A percentile compares a stretch with the other conserved stretches of the same genome.
Evolutionary conservation across 2,113 vertebrate species (phyloP).

Genomic region (Sigmodon hispidus): DNA sequence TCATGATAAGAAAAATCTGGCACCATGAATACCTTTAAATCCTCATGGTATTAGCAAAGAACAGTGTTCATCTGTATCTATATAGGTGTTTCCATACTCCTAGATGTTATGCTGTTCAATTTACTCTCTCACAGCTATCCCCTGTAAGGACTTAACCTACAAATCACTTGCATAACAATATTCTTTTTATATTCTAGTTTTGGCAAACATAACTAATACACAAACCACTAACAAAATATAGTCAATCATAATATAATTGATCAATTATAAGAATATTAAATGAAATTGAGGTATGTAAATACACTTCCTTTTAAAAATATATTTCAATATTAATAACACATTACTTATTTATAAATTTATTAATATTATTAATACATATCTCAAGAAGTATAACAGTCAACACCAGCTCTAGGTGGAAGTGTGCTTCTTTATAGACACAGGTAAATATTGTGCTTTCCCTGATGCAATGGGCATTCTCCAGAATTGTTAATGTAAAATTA

Average conservation of each 20-base stretch:
- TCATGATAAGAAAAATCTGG: not conserved
- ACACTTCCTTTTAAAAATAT: not conserved
- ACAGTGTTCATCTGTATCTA: not conserved
- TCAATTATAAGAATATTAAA: not conserved
- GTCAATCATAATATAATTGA: not conserved
- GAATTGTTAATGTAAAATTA: not conserved
- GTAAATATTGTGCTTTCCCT: not conserved
- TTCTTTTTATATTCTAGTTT: not conserved
- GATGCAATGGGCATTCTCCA: not conserved
- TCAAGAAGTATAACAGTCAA: not conserved
- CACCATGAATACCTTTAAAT: not conserved
- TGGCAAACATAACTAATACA: not conserved
- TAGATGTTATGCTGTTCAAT: not conserved
- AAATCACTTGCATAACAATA: not conserved
- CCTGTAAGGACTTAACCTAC: not conserved
- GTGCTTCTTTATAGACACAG: no score
- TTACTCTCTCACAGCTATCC: not conserved
- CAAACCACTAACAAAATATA: not conserved
- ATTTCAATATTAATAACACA: not conserved
- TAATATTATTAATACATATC: not conserved
- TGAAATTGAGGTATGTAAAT: not conserved
- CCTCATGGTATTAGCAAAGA: not conserved
- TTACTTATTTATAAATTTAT: not conserved
- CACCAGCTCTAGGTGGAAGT: not conserved
- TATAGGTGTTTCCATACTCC: not conserved